A percentile compares a stretch with the other conserved stretches of the same genome.
phyloP scores from a whole-genome alignment of 2,888 invertebrate species.

The Parnassius mnemosyne region DNA sequence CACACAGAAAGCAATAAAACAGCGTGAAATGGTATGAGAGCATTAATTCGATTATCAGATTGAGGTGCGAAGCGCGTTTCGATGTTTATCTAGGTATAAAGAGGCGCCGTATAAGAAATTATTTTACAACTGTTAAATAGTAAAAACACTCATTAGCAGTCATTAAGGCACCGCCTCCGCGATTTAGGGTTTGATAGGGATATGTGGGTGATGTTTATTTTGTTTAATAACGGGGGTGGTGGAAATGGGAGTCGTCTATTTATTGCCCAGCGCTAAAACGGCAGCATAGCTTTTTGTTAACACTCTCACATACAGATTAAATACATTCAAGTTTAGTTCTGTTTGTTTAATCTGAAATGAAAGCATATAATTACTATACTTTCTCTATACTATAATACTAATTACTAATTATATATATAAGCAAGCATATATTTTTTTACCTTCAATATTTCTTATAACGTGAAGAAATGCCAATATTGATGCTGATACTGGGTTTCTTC shows the following conservation, averaged over 20 bases:
- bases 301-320: not conserved
- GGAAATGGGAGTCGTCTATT: constrained; percentile 46
- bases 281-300: constrained; percentile 18
- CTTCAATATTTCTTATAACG: no score
- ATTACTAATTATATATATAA: no score
- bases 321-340: no score
- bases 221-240: constrained; percentile 59
- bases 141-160: constrained; percentile 79
- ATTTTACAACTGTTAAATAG: constrained; percentile 78
- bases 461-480: no score
- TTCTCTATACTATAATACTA: no score
- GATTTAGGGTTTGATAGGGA: constrained; percentile 69
- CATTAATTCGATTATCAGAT: constrained; percentile 80
- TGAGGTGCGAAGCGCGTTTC: constrained; percentile 78
- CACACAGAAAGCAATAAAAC: constrained; percentile 75
- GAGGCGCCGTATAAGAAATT: constrained; percentile 77
- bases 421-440: no score
- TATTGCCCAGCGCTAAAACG: constrained; percentile 40
- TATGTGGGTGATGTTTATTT: constrained; percentile 64
- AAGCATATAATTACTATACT: no score
- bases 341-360: no score
- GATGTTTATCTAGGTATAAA: constrained; percentile 81
- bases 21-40: constrained; percentile 77
- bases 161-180: constrained; percentile 74
- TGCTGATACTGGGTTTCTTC: no score